Evolutionary conservation across 2,888 invertebrate species (phyloP).

Genomic region (Quadroppia sp.): DNA sequence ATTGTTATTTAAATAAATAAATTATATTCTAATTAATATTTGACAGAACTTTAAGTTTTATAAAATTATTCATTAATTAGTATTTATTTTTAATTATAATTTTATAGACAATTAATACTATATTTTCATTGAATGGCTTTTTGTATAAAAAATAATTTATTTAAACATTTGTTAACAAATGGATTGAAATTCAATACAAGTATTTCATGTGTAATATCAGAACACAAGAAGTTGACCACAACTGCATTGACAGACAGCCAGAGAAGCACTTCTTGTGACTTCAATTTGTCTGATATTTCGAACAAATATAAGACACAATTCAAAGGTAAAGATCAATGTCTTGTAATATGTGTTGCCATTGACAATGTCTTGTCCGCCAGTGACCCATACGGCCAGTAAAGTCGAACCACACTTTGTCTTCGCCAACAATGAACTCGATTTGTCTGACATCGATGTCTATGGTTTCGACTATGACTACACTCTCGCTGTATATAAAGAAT

Average conservation of each 20-base stretch:
- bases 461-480: conserved; percentile 99
- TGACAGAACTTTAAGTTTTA: too few species aligned
- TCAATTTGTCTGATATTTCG: background rate
- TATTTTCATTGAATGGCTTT: too few species aligned
- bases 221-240: background rate
- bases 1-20: too few species aligned
- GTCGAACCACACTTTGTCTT: conserved; percentile 84
- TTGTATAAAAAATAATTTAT: background rate
- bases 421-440: conserved; percentile 90
- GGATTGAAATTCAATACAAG: background rate
- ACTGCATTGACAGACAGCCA: background rate
- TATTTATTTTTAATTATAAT: too few species aligned
- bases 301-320: conserved; percentile 33
- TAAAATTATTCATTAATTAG: too few species aligned
- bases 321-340: conserved; percentile 40
- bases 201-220: background rate
- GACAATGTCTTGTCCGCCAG: background rate
- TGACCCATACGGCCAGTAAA: conserved; percentile 33
- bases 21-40: too few species aligned
- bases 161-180: background rate
- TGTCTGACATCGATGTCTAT: conserved; percentile 85
- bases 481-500: conserved; percentile 85
- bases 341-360: background rate
- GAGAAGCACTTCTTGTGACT: background rate
- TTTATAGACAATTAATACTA: too few species aligned